A percentile compares a stretch with the other conserved stretches of the same genome.
These are phyloP conservation scores for Sapayoa aenigma DNA, from an alignment of 2,113 vertebrate genomes.

Conservation along the genomic window DNA sequence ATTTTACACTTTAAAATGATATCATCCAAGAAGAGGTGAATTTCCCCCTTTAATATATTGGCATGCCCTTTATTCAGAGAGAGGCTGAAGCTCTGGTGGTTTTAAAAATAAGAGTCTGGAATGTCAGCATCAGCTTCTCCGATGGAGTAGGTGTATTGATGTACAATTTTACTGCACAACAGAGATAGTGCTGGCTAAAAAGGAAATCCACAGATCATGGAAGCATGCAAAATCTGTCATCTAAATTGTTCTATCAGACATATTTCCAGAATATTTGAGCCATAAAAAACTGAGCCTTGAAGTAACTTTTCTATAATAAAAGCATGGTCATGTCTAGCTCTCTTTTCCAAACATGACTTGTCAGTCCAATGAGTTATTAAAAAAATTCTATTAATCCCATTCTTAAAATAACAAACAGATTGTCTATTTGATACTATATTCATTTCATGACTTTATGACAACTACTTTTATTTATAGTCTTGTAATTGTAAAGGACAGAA, in stretches of 20 bases:
- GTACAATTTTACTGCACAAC: neutral
- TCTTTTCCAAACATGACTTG: neutral
- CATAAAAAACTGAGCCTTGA: neutral
- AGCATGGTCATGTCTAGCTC: neutral
- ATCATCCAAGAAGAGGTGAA: neutral
- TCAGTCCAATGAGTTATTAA: neutral
- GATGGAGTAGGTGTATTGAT: slow-evolving; percentile 7
- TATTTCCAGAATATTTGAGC: neutral
- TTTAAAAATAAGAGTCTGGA: slow-evolving; percentile 29
- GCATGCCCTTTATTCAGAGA: neutral
- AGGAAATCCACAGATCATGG: neutral
- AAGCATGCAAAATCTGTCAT: neutral
- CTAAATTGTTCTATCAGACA: neutral
- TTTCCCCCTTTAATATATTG: neutral
- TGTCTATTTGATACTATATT: neutral
- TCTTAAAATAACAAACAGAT: neutral
- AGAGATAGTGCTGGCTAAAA: neutral
- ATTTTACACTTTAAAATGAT: neutral
- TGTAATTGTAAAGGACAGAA: neutral
- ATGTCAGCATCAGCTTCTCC: slow-evolving; percentile 8
- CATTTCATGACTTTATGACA: neutral
- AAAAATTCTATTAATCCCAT: neutral
- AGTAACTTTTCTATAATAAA: neutral
- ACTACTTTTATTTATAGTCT: neutral
- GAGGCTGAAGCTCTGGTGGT: neutral